phyloP scores from a whole-genome alignment of 2,888 invertebrate genomes.

The Diaperis boleti region DNA sequence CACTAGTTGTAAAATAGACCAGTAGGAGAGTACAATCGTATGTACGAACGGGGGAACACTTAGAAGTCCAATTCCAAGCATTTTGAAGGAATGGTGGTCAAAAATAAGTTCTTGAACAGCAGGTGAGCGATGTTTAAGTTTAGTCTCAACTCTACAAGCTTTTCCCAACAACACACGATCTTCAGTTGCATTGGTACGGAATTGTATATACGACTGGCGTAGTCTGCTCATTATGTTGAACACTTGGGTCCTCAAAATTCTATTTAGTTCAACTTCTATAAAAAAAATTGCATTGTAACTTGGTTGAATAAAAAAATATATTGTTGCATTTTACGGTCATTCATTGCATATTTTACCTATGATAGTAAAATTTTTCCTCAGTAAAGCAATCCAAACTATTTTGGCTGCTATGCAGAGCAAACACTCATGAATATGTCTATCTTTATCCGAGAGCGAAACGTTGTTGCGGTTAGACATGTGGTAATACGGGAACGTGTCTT shows the following conservation, averaged over 20 bases:
- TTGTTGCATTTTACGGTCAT: too few species aligned
- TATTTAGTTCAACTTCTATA: slow-evolving; percentile 73
- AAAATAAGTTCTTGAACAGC: slow-evolving; percentile 72
- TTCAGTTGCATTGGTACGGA: slow-evolving; percentile 64
- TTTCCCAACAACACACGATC: slow-evolving; percentile 69
- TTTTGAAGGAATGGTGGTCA: slow-evolving; percentile 71
- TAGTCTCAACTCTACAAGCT: slow-evolving; percentile 69
- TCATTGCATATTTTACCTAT: slow-evolving; percentile 68
- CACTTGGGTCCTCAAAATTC: slow-evolving; percentile 72
- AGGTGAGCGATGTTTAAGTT: slow-evolving; percentile 72
- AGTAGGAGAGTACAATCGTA: too few species aligned
- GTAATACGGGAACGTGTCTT: slow-evolving; percentile 70
- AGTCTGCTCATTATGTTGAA: slow-evolving; percentile 66
- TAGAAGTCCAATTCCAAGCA: slow-evolving; percentile 69
- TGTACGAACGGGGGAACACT: slow-evolving; percentile 59
- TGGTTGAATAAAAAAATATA: neutral
- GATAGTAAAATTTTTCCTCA: slow-evolving; percentile 70
- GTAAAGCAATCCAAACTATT: slow-evolving; percentile 75
- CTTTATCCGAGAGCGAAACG: slow-evolving; percentile 73
- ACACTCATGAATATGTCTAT: slow-evolving; percentile 72
- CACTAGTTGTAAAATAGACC: too few species aligned
- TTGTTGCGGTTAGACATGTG: slow-evolving; percentile 72
- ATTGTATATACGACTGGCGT: slow-evolving; percentile 62
- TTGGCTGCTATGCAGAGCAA: slow-evolving; percentile 71
- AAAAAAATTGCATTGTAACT: slow-evolving; percentile 26